These are phyloP conservation scores for Podarcis siculus DNA, from an alignment of 2,797 vertebrate genomes.

Conservation along the genomic window DNA sequence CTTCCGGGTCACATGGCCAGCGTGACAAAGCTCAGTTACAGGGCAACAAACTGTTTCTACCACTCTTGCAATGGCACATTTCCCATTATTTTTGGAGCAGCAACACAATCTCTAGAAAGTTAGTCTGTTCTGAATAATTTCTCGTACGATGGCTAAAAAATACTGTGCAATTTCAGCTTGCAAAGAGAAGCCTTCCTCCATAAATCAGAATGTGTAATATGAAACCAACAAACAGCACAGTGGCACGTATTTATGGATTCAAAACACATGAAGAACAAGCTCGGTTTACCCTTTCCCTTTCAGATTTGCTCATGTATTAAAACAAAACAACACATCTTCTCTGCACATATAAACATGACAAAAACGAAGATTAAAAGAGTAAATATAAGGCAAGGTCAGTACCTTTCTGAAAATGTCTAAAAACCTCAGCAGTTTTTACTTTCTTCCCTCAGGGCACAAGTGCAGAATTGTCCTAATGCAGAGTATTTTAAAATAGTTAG, in stretches of 20 bases:
- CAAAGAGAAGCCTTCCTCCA: constrained; percentile 67
- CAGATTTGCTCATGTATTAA: constrained; percentile 44
- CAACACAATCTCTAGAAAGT: constrained; percentile 50
- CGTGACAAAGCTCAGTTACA: not conserved
- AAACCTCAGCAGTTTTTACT: constrained; percentile 10
- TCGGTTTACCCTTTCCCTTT: constrained; percentile 67
- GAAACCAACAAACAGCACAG: constrained; percentile 69
- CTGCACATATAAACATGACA: not conserved
- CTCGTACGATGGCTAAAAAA: constrained; percentile 66
- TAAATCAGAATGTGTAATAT: constrained; percentile 70
- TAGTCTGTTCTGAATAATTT: constrained; percentile 54
- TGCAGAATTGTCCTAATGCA: constrained; percentile 59
- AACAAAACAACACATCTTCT: constrained; percentile 35
- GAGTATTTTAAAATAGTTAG: constrained; percentile 60
- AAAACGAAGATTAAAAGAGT: constrained; percentile 43
- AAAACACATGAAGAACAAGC: constrained; percentile 71
- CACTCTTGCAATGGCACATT: not conserved
- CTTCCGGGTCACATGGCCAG: too few species aligned
- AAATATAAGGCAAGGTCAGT: constrained; percentile 48
- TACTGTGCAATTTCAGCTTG: constrained; percentile 63
- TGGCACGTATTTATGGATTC: constrained; percentile 68
- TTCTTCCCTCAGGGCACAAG: constrained; percentile 53
- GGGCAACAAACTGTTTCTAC: not conserved
- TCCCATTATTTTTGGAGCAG: not conserved
- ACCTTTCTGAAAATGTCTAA: constrained; percentile 46